Percentiles rank a stretch among this genome's conserved stretches.
Conservation (phyloP, 2,888 invertebrate genomes). For the Mimachlamys varia region DNA sequence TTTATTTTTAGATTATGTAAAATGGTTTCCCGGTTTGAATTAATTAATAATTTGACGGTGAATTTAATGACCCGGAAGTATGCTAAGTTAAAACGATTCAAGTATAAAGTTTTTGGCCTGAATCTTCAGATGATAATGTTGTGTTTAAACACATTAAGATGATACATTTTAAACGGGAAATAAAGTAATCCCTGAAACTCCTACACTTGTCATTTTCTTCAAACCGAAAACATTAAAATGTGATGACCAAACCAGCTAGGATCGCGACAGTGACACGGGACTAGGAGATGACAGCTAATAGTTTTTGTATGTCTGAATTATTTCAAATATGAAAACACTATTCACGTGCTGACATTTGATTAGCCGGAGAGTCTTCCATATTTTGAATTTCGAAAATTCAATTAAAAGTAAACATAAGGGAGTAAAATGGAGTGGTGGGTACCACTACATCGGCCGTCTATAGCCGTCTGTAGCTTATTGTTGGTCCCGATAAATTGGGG, state of each 20-base stretch:
- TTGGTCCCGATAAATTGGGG: conserved; percentile 8
- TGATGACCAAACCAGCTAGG: not conserved
- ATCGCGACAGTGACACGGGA: not conserved
- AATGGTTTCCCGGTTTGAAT: conserved; percentile 18
- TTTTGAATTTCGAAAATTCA: conserved; percentile 32
- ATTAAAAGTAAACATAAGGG: conserved; percentile 31
- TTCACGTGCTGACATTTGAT: conserved; percentile 19
- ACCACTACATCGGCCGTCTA: conserved; percentile 11
- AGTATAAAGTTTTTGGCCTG: too few species aligned
- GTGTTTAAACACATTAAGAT: not conserved
- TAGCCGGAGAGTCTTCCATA: not conserved
- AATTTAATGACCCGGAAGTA: not conserved
- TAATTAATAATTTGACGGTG: not conserved
- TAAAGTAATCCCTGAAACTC: not conserved
- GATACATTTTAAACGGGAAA: conserved; percentile 23
- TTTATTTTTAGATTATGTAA: not conserved
- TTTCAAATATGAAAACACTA: conserved; percentile 31
- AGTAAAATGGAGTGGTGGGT: not conserved
- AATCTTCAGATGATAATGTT: too few species aligned
- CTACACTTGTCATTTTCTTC: not conserved
- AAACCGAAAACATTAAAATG: not conserved
- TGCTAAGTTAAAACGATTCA: not conserved
- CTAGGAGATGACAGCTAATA: not conserved
- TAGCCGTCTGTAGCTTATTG: conserved; percentile 34
- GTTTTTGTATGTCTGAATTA: not conserved